phyloP scores from a whole-genome alignment of 2,797 vertebrate species.

The Anguilla anguilla region DNA sequence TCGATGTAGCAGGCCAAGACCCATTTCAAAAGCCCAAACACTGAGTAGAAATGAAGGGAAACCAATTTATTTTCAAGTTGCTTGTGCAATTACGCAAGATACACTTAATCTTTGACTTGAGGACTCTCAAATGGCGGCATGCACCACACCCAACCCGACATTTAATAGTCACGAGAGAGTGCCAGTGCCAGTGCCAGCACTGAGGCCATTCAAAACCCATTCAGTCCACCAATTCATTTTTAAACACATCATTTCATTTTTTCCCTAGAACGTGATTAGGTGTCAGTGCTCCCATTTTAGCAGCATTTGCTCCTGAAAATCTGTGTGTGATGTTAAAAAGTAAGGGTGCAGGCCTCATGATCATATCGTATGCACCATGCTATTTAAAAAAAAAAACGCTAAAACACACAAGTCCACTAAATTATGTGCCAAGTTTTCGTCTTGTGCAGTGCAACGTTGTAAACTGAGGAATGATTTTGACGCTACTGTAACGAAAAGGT shows the following conservation, averaged over 20 bases:
- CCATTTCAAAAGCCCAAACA: background rate
- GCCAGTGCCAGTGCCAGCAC: background rate
- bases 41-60: background rate
- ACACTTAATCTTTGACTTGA: background rate
- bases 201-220: background rate
- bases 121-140: background rate
- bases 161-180: background rate
- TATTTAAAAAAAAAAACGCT: too few relatives aligned
- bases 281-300: too few relatives aligned
- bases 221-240: background rate
- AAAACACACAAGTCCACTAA: too few relatives aligned
- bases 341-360: too few relatives aligned
- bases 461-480: background rate
- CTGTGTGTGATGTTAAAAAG: too few relatives aligned
- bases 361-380: too few relatives aligned
- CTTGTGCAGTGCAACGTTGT: background rate
- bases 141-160: background rate
- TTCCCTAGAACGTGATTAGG: background rate
- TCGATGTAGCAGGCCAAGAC: background rate
- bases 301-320: too few relatives aligned
- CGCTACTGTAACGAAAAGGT: background rate
- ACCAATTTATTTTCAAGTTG: background rate
- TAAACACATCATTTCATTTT: background rate
- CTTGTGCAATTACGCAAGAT: background rate
- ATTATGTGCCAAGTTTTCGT: background rate